phyloP scores from a whole-genome alignment of 2,113 vertebrate genomes.

The Corvus moneduloides region DNA sequence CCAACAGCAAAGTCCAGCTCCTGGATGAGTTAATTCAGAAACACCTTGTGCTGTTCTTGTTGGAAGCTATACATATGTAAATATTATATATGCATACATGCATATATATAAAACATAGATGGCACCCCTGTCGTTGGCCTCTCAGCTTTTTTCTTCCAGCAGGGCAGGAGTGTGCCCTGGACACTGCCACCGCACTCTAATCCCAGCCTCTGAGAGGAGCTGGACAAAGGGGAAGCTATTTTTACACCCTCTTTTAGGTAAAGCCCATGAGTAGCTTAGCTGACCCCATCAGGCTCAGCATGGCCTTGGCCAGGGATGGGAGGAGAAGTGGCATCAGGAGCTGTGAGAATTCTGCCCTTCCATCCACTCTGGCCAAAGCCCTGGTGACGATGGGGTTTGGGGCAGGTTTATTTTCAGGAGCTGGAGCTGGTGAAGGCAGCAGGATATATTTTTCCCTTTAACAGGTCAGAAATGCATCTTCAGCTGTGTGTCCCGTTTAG shows the following conservation, averaged over 20 bases:
- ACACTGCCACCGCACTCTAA: not conserved
- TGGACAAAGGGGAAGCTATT: not conserved
- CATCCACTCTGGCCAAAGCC: not conserved
- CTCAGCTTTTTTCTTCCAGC: not conserved
- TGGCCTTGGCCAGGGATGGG: not conserved
- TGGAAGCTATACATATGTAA: not conserved
- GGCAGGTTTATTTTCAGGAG: not conserved
- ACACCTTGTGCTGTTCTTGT: not conserved
- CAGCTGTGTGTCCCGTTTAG: not conserved
- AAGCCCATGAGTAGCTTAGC: slow-evolving; percentile 24
- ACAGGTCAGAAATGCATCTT: not conserved
- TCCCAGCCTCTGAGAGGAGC: not conserved
- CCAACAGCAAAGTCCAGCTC: not conserved
- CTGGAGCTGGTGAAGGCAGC: not conserved
- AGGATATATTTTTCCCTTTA: not conserved
- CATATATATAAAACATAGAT: not conserved
- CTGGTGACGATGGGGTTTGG: accelerated
- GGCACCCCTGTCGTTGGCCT: not conserved
- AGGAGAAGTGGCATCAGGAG: not conserved
- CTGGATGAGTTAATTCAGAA: not conserved
- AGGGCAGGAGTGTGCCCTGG: not conserved
- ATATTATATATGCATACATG: not conserved
- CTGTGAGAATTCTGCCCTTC: not conserved
- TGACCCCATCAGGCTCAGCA: not conserved
- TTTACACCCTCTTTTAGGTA: not conserved